A percentile compares a stretch with the other conserved stretches of the same genome.
phyloP scores from a whole-genome alignment of 2,797 vertebrate species.

The Geotrypetes seraphini region DNA sequence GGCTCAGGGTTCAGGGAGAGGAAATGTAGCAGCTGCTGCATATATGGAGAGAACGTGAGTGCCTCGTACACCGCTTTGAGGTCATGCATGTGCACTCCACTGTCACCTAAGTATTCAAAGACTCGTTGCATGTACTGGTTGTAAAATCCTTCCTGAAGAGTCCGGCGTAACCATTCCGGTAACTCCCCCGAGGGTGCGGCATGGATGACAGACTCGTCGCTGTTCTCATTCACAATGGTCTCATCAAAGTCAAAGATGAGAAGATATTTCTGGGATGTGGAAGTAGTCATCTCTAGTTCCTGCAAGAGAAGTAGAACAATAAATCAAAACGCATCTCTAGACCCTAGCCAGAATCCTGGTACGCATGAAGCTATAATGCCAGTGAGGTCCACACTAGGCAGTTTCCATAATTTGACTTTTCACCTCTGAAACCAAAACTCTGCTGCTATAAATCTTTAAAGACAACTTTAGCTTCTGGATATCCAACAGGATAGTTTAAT shows the following conservation, averaged over 20 bases:
- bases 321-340: too few species aligned
- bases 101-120: constrained; percentile 75
- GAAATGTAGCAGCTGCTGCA: constrained; percentile 76
- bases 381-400: too few species aligned
- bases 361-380: too few species aligned
- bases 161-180: constrained; percentile 68
- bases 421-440: too few species aligned
- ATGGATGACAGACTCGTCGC: constrained; percentile 75
- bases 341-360: too few species aligned
- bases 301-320: constrained; percentile 1
- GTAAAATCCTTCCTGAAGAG: constrained; percentile 71
- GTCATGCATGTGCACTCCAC: constrained; percentile 69
- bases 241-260: constrained; percentile 92
- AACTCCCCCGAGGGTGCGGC: constrained; percentile 68
- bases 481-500: too few species aligned
- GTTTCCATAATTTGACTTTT: too few species aligned
- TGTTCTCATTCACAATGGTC: constrained; percentile 89
- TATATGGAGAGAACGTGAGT: constrained; percentile 78
- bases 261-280: constrained; percentile 56
- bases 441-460: too few species aligned
- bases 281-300: constrained; percentile 27
- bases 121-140: constrained; percentile 89
- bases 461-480: too few species aligned
- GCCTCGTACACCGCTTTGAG: constrained; percentile 70
- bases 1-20: constrained; percentile 64